Percentiles rank a stretch among this genome's conserved stretches.
These are phyloP conservation scores for Clangula hyemalis DNA, from an alignment of 2,797 vertebrate genomes.

Conservation along the genomic window DNA sequence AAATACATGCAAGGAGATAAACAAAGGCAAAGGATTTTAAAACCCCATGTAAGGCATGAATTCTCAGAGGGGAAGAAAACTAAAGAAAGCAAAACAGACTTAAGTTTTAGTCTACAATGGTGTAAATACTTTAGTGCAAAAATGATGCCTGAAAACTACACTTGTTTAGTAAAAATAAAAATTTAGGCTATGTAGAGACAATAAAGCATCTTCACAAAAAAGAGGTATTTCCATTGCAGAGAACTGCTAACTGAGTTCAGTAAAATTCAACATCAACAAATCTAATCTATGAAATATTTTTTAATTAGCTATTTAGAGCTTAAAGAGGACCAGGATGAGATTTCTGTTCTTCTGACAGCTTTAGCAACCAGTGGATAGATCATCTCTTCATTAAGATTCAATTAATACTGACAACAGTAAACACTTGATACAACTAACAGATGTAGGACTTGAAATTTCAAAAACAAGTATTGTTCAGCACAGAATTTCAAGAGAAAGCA, in stretches of 20 bases:
- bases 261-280: background rate
- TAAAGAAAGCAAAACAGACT: background rate
- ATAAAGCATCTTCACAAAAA: background rate
- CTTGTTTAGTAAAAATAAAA: background rate
- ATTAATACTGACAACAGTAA: background rate
- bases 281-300: background rate
- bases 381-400: background rate
- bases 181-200: background rate
- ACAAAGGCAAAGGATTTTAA: background rate
- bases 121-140: background rate
- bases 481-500: background rate
- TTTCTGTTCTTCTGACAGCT: background rate
- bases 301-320: background rate
- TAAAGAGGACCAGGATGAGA: background rate
- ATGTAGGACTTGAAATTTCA: background rate
- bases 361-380: background rate
- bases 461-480: background rate
- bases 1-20: background rate
- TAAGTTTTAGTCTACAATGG: background rate
- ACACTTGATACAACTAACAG: background rate
- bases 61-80: background rate
- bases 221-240: background rate
- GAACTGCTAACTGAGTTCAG: background rate
- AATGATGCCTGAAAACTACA: background rate
- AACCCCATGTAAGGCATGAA: fast-evolving